Conservation (phyloP, 2,888 invertebrate species). For the Minunthozetes semirufus region DNA sequence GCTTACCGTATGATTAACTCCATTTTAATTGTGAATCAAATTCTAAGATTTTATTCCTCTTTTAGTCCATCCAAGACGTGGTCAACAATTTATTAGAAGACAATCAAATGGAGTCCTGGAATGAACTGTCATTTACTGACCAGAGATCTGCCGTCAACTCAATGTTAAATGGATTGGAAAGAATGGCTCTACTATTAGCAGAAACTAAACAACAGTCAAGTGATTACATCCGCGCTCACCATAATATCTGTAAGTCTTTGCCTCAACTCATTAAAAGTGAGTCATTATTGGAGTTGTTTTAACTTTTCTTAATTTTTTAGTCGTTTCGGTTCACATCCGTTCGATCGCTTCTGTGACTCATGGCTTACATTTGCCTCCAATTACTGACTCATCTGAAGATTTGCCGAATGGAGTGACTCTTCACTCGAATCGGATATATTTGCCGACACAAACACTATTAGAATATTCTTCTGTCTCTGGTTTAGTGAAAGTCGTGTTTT, state of each 20-base stretch:
- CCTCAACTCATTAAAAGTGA: neutral
- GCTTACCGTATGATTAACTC: conserved; percentile 42
- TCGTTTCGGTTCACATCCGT: conserved; percentile 36
- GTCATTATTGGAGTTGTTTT: neutral
- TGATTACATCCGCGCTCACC: conserved; percentile 36
- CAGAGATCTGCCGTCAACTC: conserved; percentile 32
- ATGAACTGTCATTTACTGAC: conserved; percentile 30
- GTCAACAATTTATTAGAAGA: conserved; percentile 37
- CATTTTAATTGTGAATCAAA: neutral
- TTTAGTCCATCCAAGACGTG: conserved; percentile 36
- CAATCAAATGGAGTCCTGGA: conserved; percentile 35
- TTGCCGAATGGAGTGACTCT: neutral
- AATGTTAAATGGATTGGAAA: conserved; percentile 34
- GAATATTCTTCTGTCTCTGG: conserved; percentile 32
- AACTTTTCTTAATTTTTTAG: conserved; percentile 24
- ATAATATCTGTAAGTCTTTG: conserved; percentile 36
- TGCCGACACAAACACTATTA: conserved; percentile 19
- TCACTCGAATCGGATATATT: conserved; percentile 8
- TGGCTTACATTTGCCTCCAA: conserved; percentile 35
- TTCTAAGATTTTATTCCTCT: neutral
- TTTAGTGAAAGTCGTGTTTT: conserved; percentile 31
- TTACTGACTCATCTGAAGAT: neutral
- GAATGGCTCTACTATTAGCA: conserved; percentile 30
- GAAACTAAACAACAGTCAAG: conserved; percentile 35
- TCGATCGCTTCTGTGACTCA: conserved; percentile 3